phyloP scores from a whole-genome alignment of 1,140 invertebrate species.

The Conopomorpha cramerella region DNA sequence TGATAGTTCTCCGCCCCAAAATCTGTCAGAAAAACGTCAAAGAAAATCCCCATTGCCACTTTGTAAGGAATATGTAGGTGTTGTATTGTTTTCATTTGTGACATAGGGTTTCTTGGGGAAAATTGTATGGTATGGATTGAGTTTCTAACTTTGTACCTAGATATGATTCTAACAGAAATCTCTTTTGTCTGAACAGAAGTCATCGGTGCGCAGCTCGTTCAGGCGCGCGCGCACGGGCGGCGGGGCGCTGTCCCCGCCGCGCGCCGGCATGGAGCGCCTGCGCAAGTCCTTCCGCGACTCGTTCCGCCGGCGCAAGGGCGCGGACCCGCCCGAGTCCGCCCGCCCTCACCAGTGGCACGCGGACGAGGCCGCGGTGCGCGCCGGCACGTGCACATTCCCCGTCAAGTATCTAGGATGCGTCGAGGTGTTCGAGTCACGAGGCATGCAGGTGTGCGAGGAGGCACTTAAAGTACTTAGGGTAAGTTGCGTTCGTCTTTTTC shows the following conservation, averaged over 20 bases:
- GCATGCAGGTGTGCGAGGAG: conserved; percentile 99
- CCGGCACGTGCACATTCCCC: conserved; percentile 94
- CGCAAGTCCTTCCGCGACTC: conserved; percentile 91
- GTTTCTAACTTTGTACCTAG: too few relatives aligned
- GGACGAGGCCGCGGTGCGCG: conserved; percentile 94
- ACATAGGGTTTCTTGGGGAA: too few relatives aligned
- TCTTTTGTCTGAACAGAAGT: conserved; percentile 39
- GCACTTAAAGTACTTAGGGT: conserved; percentile 92
- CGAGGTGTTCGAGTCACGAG: conserved; percentile 98
- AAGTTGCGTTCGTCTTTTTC: conserved; percentile 56
- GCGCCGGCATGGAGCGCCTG: conserved; percentile 87
- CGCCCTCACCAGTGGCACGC: conserved; percentile 98
- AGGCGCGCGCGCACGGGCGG: conserved; percentile 65
- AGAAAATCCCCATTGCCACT: too few relatives aligned
- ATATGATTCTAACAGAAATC: too few relatives aligned
- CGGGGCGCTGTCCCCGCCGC: conserved; percentile 72
- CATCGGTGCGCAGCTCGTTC: conserved; percentile 57
- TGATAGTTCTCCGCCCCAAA: too few relatives aligned
- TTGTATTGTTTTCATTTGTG: too few relatives aligned
- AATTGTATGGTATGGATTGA: too few relatives aligned
- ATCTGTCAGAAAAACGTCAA: too few relatives aligned
- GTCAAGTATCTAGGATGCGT: conserved; percentile 99
- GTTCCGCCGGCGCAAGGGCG: conserved; percentile 82
- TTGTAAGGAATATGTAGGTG: too few relatives aligned
- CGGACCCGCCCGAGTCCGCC: conserved; percentile 81